Evolutionary conservation across 2,888 invertebrate species (phyloP).

Genomic region (Ophion obscuratus): DNA sequence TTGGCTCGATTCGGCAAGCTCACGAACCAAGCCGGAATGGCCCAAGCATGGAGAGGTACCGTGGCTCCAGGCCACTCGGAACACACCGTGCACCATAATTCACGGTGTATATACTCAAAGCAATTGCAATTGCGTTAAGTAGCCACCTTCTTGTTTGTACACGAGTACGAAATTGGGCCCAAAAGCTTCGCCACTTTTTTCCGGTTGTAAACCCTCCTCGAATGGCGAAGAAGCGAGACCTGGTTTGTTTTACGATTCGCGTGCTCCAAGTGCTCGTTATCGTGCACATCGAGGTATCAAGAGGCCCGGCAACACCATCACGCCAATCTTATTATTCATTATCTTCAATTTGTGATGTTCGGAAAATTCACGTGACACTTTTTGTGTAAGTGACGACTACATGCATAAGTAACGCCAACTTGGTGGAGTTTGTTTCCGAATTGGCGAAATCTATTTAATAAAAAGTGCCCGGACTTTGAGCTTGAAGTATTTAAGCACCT

Average conservation of each 20-base stretch:
- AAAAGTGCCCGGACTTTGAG: too few relatives aligned
- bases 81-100: constrained; percentile 30
- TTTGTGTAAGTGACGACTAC: neutral
- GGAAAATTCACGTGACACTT: too few relatives aligned
- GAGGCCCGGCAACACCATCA: too few relatives aligned
- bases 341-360: too few relatives aligned
- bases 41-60: constrained; percentile 28
- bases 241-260: constrained; percentile 50
- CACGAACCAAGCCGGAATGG: neutral
- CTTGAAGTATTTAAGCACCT: too few relatives aligned
- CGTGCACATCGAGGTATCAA: too few relatives aligned
- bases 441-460: too few relatives aligned
- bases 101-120: constrained; percentile 45
- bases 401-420: too few relatives aligned
- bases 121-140: constrained; percentile 68
- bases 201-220: constrained; percentile 59
- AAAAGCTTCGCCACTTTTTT: constrained; percentile 39
- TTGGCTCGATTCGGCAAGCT: constrained; percentile 43
- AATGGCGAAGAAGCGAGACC: constrained; percentile 7
- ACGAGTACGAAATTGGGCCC: constrained; percentile 14
- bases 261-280: neutral
- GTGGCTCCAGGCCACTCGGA: constrained; percentile 41
- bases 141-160: constrained; percentile 34
- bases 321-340: too few relatives aligned
- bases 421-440: too few relatives aligned